phyloP scores from a whole-genome alignment of 2,797 vertebrate species.

The Kryptolebias ocellatus region DNA sequence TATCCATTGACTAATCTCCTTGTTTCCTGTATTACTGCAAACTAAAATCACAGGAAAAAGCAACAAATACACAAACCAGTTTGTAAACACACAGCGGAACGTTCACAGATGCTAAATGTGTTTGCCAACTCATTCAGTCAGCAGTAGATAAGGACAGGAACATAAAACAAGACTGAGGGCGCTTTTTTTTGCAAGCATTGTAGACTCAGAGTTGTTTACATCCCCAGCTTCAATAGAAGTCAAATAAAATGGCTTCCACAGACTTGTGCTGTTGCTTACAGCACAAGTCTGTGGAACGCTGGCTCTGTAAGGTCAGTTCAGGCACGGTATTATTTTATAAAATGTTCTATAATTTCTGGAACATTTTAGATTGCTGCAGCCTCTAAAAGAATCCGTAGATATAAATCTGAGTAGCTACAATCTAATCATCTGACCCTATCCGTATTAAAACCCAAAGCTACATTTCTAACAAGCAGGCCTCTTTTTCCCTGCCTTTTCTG shows the following conservation, averaged over 20 bases:
- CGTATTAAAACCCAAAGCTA: no score
- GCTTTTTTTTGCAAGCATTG: not conserved
- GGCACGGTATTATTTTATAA: no score
- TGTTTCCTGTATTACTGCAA: not conserved
- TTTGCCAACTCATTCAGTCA: slow-evolving; percentile 14
- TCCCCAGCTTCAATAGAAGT: not conserved
- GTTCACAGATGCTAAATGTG: slow-evolving; percentile 5
- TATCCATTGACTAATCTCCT: no score
- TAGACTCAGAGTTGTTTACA: not conserved
- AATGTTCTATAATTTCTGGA: no score
- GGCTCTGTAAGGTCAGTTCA: no score
- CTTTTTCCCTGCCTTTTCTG: no score
- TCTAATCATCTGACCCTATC: no score
- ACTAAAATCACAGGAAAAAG: slow-evolving; percentile 25
- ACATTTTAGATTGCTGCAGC: no score
- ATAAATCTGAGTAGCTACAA: no score
- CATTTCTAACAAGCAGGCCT: no score
- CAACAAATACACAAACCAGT: slow-evolving; percentile 10
- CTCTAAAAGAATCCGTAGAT: no score
- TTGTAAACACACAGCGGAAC: slow-evolving; percentile 11
- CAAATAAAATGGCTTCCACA: not conserved
- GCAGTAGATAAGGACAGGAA: slow-evolving; percentile 15
- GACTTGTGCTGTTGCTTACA: not conserved
- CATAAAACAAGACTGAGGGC: slow-evolving; percentile 18
- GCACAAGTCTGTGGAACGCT: no score